Percentiles rank a stretch among this genome's conserved stretches.
Conservation (phyloP, 2,888 invertebrate species). For the Baronia brevicornis region DNA sequence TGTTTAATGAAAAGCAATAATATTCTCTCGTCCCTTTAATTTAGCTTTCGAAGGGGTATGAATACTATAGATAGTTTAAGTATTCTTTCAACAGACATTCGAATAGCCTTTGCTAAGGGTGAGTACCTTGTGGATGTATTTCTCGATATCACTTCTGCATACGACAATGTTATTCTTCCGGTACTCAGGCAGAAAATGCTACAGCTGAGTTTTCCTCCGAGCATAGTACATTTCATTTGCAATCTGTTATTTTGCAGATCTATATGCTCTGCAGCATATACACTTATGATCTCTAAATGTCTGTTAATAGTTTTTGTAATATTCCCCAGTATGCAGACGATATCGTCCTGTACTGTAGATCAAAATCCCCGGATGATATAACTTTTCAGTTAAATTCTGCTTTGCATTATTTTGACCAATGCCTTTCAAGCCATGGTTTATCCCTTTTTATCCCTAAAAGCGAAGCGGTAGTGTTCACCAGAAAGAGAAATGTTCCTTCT, state of each 20-base stretch:
- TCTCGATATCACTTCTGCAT: conserved; percentile 22
- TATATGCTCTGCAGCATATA: too few relatives aligned
- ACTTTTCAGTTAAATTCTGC: too few relatives aligned
- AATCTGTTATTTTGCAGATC: conserved; percentile 15
- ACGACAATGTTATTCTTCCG: conserved; percentile 22
- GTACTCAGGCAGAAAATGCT: conserved; percentile 19
- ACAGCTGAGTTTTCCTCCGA: conserved; percentile 20
- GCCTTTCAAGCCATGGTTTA: too few relatives aligned
- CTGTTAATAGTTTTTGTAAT: too few relatives aligned
- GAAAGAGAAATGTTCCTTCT: too few relatives aligned
- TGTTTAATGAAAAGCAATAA: conserved; percentile 20
- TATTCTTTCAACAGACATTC: conserved; percentile 21
- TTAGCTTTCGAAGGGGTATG: conserved; percentile 24
- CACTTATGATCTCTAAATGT: too few relatives aligned
- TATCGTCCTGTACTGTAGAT: too few relatives aligned
- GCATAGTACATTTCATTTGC: conserved; percentile 15
- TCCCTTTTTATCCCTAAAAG: too few relatives aligned
- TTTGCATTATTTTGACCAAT: too few relatives aligned
- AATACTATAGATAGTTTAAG: conserved; percentile 25
- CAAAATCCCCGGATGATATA: too few relatives aligned
- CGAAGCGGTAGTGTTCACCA: too few relatives aligned
- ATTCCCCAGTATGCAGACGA: too few relatives aligned
- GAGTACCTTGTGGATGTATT: conserved; percentile 19
- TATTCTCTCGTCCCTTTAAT: conserved; percentile 18
- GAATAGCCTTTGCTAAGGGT: conserved; percentile 16